Conservation (phyloP, 2,113 vertebrate species). For the Cyprinodon brontotheroides region DNA sequence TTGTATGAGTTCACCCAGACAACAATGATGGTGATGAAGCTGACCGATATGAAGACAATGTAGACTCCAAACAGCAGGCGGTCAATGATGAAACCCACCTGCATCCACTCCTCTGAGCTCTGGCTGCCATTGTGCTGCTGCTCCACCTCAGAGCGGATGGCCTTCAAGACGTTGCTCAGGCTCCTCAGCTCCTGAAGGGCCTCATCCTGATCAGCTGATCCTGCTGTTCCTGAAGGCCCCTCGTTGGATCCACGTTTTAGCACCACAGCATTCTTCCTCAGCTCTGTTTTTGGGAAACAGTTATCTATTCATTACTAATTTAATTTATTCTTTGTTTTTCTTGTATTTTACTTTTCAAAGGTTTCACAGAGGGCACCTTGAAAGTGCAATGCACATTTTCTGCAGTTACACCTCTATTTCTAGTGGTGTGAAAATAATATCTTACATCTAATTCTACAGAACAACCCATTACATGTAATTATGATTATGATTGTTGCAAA, state of each 20-base stretch:
- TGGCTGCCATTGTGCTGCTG: slow-evolving; percentile 34
- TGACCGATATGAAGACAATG: slow-evolving; percentile 73
- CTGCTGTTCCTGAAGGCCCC: not conserved
- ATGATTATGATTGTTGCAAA: too few relatives aligned
- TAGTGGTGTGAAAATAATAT: too few relatives aligned
- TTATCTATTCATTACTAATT: too few relatives aligned
- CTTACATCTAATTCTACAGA: too few relatives aligned
- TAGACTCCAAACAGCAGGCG: slow-evolving; percentile 77
- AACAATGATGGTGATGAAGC: slow-evolving; percentile 74
- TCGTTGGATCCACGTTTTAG: not conserved
- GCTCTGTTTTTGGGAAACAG: too few relatives aligned
- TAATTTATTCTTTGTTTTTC: too few relatives aligned
- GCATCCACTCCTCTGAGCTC: slow-evolving; percentile 70
- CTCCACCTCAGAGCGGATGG: not conserved
- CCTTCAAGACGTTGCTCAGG: not conserved
- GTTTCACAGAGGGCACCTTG: too few relatives aligned
- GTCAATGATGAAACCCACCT: slow-evolving; percentile 78
- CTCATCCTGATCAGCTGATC: not conserved
- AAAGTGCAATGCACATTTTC: too few relatives aligned
- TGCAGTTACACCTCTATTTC: too few relatives aligned
- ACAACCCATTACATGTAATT: too few relatives aligned
- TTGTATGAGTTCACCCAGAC: slow-evolving; percentile 63
- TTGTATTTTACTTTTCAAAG: too few relatives aligned
- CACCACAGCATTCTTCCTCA: too few relatives aligned
- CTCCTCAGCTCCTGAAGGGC: not conserved